Conservation (phyloP, 2,888 invertebrate genomes). For the Pogonocherus hispidulus region DNA sequence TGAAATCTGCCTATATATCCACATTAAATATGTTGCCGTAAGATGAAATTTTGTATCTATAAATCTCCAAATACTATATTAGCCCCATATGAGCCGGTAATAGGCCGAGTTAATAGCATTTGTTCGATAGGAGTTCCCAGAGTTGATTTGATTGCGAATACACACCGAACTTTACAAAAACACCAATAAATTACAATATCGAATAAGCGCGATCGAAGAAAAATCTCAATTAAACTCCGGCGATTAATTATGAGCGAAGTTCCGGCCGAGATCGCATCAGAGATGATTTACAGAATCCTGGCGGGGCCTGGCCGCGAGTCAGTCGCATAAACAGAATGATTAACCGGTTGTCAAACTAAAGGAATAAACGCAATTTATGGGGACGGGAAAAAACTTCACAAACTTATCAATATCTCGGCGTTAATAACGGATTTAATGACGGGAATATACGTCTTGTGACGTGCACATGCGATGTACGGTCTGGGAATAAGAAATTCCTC, state of each 20-base stretch:
- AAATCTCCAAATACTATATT: too few relatives aligned
- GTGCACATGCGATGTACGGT: slow-evolving; percentile 39
- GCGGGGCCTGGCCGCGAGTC: slow-evolving; percentile 60
- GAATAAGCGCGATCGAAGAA: slow-evolving; percentile 64
- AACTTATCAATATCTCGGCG: slow-evolving; percentile 69
- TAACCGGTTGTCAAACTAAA: slow-evolving; percentile 68
- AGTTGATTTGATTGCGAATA: slow-evolving; percentile 55
- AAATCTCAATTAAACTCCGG: slow-evolving; percentile 67
- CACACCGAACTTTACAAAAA: slow-evolving; percentile 58
- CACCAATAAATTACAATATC: slow-evolving; percentile 65
- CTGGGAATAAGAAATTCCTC: slow-evolving; percentile 26
- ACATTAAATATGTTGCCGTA: too few relatives aligned
- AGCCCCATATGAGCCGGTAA: not conserved
- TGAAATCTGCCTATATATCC: too few relatives aligned
- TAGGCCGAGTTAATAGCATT: not conserved
- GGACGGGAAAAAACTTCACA: slow-evolving; percentile 67
- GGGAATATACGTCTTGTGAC: slow-evolving; percentile 62
- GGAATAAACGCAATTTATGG: slow-evolving; percentile 69
- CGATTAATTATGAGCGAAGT: slow-evolving; percentile 67
- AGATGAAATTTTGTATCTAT: too few relatives aligned
- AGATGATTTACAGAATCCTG: slow-evolving; percentile 66
- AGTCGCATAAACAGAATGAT: slow-evolving; percentile 68
- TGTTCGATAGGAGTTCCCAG: not conserved
- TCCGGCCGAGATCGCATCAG: slow-evolving; percentile 64
- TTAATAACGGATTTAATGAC: slow-evolving; percentile 69